Percentiles rank a stretch among this genome's conserved stretches.
These are phyloP conservation scores for Protonemura montana DNA, from an alignment of 2,888 invertebrate genomes.

Conservation along the genomic window DNA sequence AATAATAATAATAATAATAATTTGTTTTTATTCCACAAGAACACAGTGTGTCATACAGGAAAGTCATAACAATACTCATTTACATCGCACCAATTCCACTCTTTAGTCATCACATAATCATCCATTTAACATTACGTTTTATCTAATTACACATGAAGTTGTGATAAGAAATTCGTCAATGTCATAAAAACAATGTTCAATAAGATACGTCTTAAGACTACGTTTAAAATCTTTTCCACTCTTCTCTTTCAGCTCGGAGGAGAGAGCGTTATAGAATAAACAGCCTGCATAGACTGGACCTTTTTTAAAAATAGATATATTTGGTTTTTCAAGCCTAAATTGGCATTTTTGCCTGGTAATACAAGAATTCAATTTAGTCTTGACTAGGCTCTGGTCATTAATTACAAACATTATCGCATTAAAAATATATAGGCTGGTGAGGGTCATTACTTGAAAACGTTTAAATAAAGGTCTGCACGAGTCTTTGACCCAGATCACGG, in stretches of 20 bases:
- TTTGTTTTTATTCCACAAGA: no score
- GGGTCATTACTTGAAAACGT: not conserved
- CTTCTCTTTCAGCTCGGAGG: not conserved
- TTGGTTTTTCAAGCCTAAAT: not conserved
- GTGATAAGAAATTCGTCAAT: not conserved
- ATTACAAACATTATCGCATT: not conserved
- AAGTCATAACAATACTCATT: no score
- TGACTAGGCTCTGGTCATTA: slow-evolving; percentile 4
- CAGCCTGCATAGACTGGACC: not conserved
- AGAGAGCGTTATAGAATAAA: not conserved
- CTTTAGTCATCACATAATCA: no score
- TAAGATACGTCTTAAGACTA: not conserved
- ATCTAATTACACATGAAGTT: not conserved
- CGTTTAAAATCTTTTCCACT: not conserved
- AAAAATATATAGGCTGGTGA: not conserved
- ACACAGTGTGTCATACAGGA: no score
- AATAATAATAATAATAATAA: no score
- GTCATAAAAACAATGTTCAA: not conserved
- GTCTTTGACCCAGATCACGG: not conserved
- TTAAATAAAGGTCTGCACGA: not conserved
- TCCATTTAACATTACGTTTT: no score
- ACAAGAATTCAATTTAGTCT: not conserved
- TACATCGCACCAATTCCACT: no score
- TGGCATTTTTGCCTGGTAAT: not conserved
- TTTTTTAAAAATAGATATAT: not conserved